Base-by-base conservation (phyloP, 2,797 vertebrate genomes). In the Oophaga sylvatica region DNA sequence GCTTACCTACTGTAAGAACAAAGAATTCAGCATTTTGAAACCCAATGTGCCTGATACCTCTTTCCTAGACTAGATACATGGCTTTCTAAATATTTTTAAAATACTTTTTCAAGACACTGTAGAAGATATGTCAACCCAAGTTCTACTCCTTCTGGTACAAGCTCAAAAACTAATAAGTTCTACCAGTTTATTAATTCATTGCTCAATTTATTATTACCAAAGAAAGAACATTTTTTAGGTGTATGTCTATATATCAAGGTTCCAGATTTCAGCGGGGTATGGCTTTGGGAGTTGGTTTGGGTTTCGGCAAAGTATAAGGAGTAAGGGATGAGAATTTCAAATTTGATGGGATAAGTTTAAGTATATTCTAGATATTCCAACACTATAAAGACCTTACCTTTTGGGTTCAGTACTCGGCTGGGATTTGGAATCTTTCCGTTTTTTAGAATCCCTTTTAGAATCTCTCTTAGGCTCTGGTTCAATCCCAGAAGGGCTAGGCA, bases 381-480 rank as follows among this genome's bases (percentile, higher is more conserved):
- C 70, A 90, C 89, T 91, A 4, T 1, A 8, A 7, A 15, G 48
- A 88, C 93, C 97, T 97, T 96, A 99, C 97, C 97, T 98, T 96
- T 95, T 96, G 0, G 91, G 92, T 91, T 95, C 95, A 91, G 96
- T 91, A 91, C 95, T 95, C 92, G 95, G 89, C 87, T 95, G 94
- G 26, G 92, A 91, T 96, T 96, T 96, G 92, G 94, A 93, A 93
- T 98, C 96, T 95, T 95, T 97, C 95, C 95, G 96, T 95, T 96
- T 97, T 96, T 97, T 97, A 92, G 97, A 97, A 94, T 98, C 97
- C 95, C 96, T 97, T 97, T 94, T 97, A 94, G 95, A 95, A 92
- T 98, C 96, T 95, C 94, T 97, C 95, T 96, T 98, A 93, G 92
- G 90, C 88, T 97, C 95, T 89, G 88, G 92, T 90, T 97, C 96